Conservation (phyloP, 1,140 invertebrate genomes). For the Pomacea maculata region DNA sequence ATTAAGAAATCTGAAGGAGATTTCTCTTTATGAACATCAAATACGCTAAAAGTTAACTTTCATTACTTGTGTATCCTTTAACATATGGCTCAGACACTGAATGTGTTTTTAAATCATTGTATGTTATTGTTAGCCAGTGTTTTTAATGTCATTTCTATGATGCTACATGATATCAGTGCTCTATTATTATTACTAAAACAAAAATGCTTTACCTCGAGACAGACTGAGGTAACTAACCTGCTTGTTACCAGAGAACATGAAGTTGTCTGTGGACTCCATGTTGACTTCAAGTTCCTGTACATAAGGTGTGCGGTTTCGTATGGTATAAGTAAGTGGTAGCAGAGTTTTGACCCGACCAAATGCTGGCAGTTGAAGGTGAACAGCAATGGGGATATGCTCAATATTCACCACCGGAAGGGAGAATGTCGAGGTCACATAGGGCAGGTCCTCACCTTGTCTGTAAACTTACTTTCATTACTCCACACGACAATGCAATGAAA, state of each 20-base stretch:
- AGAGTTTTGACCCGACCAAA: conserved; percentile 76
- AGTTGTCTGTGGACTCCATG: conserved; percentile 84
- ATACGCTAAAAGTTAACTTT: too few relatives aligned
- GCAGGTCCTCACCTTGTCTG: conserved; percentile 40
- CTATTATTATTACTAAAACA: too few relatives aligned
- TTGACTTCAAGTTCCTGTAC: conserved; percentile 78
- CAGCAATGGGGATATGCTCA: conserved; percentile 76
- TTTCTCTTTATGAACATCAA: too few relatives aligned
- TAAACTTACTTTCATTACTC: conserved; percentile 19
- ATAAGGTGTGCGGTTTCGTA: conserved; percentile 77
- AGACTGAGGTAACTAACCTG: conserved; percentile 69
- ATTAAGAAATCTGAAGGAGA: too few relatives aligned
- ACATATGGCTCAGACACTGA: too few relatives aligned
- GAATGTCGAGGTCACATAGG: conserved; percentile 62
- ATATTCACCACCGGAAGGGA: conserved; percentile 64
- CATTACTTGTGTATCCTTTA: too few relatives aligned
- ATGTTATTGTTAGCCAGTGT: too few relatives aligned
- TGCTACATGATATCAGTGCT: too few relatives aligned
- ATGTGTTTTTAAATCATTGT: too few relatives aligned
- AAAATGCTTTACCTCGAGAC: too few relatives aligned
- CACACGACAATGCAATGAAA: too few relatives aligned
- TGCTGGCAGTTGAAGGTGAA: conserved; percentile 78
- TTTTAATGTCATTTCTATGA: too few relatives aligned
- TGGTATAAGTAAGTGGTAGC: conserved; percentile 72
- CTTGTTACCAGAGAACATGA: conserved; percentile 91